phyloP scores from a whole-genome alignment of 2,888 invertebrate genomes.

The Dryobota labecula region DNA sequence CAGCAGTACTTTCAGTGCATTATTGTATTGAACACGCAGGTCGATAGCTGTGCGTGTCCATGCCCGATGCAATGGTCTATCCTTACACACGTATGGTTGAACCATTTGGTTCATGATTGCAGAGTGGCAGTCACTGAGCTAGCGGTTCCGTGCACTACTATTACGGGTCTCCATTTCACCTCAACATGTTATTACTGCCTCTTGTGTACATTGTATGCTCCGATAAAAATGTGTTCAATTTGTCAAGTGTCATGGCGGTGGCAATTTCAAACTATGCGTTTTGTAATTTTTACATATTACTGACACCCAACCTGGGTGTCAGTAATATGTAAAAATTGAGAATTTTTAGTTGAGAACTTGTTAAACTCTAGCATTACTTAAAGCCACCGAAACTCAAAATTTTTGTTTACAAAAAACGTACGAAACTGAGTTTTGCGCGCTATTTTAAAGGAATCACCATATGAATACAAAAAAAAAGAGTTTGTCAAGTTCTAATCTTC shows the following conservation, averaged over 20 bases:
- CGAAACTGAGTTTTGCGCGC: neutral
- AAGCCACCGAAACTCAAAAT: neutral
- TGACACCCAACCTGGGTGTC: neutral
- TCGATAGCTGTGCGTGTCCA: neutral
- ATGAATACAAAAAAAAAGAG: no score
- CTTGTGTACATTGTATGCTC: neutral
- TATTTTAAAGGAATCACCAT: neutral
- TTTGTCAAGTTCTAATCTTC: neutral
- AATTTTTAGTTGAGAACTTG: neutral
- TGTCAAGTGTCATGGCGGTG: neutral
- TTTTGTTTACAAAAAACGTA: neutral
- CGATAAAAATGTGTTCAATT: neutral
- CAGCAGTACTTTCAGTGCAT: no score
- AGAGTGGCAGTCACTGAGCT: neutral
- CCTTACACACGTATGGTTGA: slow-evolving; percentile 12
- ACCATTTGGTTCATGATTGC: slow-evolving; percentile 11
- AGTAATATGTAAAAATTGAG: no score
- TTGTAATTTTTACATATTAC: no score
- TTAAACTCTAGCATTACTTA: neutral
- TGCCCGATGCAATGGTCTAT: neutral
- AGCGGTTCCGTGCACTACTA: neutral
- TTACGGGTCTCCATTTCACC: neutral
- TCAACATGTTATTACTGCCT: neutral
- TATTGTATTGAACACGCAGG: no score
- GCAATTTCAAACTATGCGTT: neutral